Base-by-base conservation (phyloP, 2,113 vertebrate genomes). In the Hemiprocne comata region DNA sequence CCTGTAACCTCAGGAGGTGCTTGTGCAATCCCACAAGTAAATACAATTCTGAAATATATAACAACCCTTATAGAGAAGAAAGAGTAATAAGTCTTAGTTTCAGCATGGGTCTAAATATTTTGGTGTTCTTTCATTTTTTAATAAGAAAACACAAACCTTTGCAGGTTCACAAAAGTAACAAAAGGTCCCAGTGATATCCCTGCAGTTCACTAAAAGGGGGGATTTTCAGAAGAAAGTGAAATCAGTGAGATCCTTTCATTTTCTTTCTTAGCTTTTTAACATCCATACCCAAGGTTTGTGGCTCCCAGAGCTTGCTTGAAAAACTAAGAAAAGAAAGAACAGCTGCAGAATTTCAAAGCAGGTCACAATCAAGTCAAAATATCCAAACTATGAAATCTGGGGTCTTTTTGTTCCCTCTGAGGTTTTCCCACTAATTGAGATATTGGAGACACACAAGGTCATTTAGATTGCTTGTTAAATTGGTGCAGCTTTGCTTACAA, bases 321-420 rank as follows among this genome's bases (percentile, higher is more conserved):
- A 95, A 96, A 71, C 83, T 73, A 17, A 85, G 90, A 50, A 57
- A 77, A 78, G 82, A 55, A 88, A 96, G 71, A 72, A 31, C 65
- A 95, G 90, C 91, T 92, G 75, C 66, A 78, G 78, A 81, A 74
- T 83, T 90, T 96, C 74, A 90, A 78, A 95, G 83, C 67, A 29
- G 82, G 75, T 71, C 78, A 76, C 89, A 75, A 33, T 51, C 51
- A 44, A 94, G 72, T 73, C 62, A 60, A 40, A 89, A 89, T 81
- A 90, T 94, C 78, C 60, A 36, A 31, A 21, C 46, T 86, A 7
- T 57, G 46, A 90, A 87, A 87, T 88, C 75, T 58, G 38, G 29
- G 61, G 21, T 34, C 54, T 81, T 76, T 82, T 61, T 53, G 16
- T 34, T 90, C 71, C 1, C 36, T 3, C 50, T 1, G 58, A 72